Conservation (phyloP, 2,113 vertebrate genomes). For the Polyodon spathula region DNA sequence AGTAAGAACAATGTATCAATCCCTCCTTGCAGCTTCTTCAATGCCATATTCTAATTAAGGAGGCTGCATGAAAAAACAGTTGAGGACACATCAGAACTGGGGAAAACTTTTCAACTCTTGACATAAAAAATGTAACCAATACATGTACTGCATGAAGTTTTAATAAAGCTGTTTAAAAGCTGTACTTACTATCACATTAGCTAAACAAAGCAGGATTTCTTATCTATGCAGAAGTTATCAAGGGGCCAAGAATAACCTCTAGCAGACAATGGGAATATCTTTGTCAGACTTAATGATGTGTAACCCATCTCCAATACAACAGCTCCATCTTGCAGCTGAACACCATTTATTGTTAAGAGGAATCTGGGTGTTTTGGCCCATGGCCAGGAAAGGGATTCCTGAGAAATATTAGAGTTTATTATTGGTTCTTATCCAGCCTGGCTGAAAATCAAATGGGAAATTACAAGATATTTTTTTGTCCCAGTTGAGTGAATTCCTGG, state of each 20-base stretch:
- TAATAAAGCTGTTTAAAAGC: too few relatives aligned
- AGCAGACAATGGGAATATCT: not conserved
- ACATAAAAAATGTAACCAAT: too few relatives aligned
- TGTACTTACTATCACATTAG: too few relatives aligned
- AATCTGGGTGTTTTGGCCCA: slow-evolving; percentile 20
- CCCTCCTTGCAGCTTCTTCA: too few relatives aligned
- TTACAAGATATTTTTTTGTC: slow-evolving; percentile 3
- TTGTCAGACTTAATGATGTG: not conserved
- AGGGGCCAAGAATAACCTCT: not conserved
- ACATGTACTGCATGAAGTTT: too few relatives aligned
- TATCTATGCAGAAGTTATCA: not conserved
- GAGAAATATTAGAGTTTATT: slow-evolving; percentile 5
- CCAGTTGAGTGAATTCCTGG: slow-evolving; percentile 9
- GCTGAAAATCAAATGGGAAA: slow-evolving; percentile 16
- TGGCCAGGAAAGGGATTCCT: slow-evolving; percentile 10
- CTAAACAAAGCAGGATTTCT: not conserved
- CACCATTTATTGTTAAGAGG: slow-evolving; percentile 7
- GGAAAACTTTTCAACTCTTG: too few relatives aligned
- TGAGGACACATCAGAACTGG: too few relatives aligned
- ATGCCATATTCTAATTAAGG: too few relatives aligned
- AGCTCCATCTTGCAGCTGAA: slow-evolving; percentile 2
- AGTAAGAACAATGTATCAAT: too few relatives aligned
- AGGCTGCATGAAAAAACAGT: too few relatives aligned
- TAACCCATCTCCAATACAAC: slow-evolving; percentile 4
- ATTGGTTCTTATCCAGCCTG: slow-evolving; percentile 9